Conservation (phyloP, 2,888 invertebrate species). For the Laothoe populi region DNA sequence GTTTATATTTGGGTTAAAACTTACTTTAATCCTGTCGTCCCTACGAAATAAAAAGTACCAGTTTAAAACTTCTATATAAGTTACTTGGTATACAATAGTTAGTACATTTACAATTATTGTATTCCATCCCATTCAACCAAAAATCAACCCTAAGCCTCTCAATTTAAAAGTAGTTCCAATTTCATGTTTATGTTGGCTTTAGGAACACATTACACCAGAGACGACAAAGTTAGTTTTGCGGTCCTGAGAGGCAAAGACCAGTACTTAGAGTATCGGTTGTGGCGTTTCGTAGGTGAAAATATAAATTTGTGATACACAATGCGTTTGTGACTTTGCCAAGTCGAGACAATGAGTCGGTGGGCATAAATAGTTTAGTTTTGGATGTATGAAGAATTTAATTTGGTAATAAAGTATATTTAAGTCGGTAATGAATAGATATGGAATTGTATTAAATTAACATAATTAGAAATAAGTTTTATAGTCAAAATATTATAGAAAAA, state of each 20-base stretch:
- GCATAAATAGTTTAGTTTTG: conserved; percentile 50
- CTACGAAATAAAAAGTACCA: conserved; percentile 15
- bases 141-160: conserved; percentile 34
- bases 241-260: conserved; percentile 33
- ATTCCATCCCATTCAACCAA: not conserved
- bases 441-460: no score
- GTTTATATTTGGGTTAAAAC: no score
- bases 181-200: conserved; percentile 36
- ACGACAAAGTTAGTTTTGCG: conserved; percentile 31
- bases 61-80: conserved; percentile 41
- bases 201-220: conserved; percentile 46
- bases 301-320: conserved; percentile 39
- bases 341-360: conserved; percentile 56
- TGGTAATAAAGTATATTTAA: no score
- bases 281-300: conserved; percentile 30
- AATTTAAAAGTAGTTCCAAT: conserved; percentile 25
- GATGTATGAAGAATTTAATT: conserved; percentile 43
- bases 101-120: conserved; percentile 37
- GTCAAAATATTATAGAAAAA: no score
- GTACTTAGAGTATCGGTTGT: conserved; percentile 27
- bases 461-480: no score
- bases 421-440: no score
- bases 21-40: not conserved
- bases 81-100: conserved; percentile 58
- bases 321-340: conserved; percentile 57